Evolutionary conservation across 1,140 invertebrate species (phyloP).

Genomic region (Pseudomyrmex concolor): DNA sequence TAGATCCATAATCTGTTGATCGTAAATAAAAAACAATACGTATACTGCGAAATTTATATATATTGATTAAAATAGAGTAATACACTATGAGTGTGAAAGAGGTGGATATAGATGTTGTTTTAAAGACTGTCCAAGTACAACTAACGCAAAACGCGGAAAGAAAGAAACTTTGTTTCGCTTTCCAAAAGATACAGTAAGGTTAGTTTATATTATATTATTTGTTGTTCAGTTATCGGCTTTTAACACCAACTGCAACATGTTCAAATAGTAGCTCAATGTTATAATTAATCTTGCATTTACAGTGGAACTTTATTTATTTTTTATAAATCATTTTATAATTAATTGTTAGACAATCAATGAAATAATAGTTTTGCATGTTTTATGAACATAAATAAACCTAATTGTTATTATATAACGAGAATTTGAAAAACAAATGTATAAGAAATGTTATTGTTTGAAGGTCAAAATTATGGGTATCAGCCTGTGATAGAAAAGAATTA

Average conservation of each 20-base stretch:
- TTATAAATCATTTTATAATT: not conserved
- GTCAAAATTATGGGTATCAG: conserved; percentile 13
- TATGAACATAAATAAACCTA: not conserved
- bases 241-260: not conserved
- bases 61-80: not conserved
- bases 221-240: not conserved
- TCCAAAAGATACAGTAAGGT: not conserved
- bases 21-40: too few species aligned
- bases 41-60: not conserved
- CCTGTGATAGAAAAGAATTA: not conserved
- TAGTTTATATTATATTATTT: not conserved
- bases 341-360: not conserved
- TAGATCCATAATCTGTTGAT: too few species aligned
- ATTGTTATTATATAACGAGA: not conserved
- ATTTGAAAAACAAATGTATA: not conserved
- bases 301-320: not conserved
- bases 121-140: not conserved
- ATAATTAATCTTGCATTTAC: not conserved
- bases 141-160: not conserved
- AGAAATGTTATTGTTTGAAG: not conserved
- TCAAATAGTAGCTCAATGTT: conserved; percentile 1
- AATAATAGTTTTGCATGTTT: not conserved
- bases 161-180: conserved; percentile 17
- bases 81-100: not conserved
- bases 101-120: not conserved